Conservation (phyloP, 2,797 vertebrate species). For the Acropternis orthonyx region DNA sequence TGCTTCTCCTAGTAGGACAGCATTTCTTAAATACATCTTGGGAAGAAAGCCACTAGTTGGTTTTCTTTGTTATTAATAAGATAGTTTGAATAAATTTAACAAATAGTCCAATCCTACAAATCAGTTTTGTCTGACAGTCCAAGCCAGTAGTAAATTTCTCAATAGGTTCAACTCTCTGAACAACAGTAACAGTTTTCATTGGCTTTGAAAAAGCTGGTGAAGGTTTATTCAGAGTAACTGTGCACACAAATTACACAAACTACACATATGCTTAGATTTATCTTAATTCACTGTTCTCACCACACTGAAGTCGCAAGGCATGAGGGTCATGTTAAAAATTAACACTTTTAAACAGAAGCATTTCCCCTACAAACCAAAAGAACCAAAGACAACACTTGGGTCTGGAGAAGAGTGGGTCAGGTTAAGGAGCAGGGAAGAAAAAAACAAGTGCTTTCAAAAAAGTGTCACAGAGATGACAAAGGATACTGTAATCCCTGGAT, state of each 20-base stretch:
- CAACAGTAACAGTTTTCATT: neutral
- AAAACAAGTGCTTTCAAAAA: neutral
- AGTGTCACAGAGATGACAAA: neutral
- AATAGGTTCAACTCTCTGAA: neutral
- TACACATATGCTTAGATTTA: neutral
- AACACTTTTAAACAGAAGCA: neutral
- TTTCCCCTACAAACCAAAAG: neutral
- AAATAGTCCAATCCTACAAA: neutral
- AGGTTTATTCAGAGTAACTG: neutral
- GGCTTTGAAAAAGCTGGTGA: neutral
- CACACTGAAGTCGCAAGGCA: neutral
- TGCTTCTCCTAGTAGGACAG: neutral
- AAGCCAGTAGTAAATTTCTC: neutral
- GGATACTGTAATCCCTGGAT: neutral
- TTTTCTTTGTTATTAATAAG: neutral
- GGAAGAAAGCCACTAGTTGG: neutral
- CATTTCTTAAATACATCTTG: neutral
- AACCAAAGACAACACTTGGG: neutral
- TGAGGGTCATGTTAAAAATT: neutral
- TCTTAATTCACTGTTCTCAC: neutral
- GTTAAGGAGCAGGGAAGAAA: neutral
- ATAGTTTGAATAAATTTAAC: neutral
- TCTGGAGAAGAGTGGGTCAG: neutral
- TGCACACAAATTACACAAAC: neutral
- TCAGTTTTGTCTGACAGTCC: neutral